Evolutionary conservation across 1,140 invertebrate genomes (phyloP), one percentile per base, ranked within the genome.

Genomic region (Euwallacea similis): DNA sequence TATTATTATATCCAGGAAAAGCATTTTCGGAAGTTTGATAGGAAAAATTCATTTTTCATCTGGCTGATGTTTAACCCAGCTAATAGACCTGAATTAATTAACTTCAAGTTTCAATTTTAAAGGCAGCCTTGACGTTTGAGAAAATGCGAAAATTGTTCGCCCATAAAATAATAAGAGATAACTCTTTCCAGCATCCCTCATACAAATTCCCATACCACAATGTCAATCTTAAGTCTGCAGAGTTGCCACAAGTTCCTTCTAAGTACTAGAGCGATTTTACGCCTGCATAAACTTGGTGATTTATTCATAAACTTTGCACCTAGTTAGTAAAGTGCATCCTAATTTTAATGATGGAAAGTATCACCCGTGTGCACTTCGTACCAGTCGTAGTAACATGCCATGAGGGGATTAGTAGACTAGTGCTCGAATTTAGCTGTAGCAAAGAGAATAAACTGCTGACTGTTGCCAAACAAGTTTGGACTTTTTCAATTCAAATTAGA

Each of bases 41-140:
- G 16, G 13, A 41, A 46, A 56, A 66, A 55, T 66, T 55, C 55
- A 55, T 55, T 66, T 66, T 66, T 66, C 64, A 56, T 56, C 21
- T 56, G 42, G 41, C 64, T 55, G 15, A 13, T 43, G 41, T 55
- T 55, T 66, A 66, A 42, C 42, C 16, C 50, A 56, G 64, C 16
- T 66, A 63, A 63, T 46, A 63, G 42, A 63, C 42, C 15, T 63
- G 10, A 63, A 46, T 63, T 63, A 63, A 63, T 44, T 58, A 58
- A 58, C 55, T 58, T 10, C 46, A 50, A 50, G 9, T 50, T 50
- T 50, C 46, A 10, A 50, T 50, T 50, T 50, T 13, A 50, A 50
- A 3, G 46, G 46, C 6, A 11, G 9, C 6, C 3, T 50, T 6
- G 46, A 50, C 6, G 21, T 33, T 33, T 4, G 21, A 33, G 21